Percentiles rank a stretch among this genome's conserved stretches.
Evolutionary conservation across 1,140 invertebrate species (phyloP).

Genomic region (Portunus trituberculatus): DNA sequence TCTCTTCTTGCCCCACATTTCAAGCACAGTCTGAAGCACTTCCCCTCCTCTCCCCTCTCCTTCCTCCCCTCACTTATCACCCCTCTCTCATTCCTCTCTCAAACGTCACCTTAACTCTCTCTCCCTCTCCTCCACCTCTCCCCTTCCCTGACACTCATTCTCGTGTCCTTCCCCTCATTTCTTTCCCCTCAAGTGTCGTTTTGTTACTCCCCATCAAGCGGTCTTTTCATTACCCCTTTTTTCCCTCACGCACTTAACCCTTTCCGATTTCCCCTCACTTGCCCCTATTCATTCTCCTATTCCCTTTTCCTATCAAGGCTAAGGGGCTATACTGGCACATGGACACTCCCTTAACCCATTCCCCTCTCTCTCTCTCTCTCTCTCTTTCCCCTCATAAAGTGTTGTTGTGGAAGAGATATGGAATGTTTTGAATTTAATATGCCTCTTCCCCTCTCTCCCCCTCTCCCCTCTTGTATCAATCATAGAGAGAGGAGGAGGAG

Average conservation of each 20-base stretch:
- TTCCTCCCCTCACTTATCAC: neutral
- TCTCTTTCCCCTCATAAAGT: neutral
- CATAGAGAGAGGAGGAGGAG: neutral
- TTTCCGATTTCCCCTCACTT: neutral
- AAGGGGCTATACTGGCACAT: neutral
- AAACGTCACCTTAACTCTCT: too few relatives aligned
- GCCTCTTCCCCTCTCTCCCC: neutral
- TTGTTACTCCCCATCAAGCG: neutral
- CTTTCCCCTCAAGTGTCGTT: too few relatives aligned
- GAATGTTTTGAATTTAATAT: neutral
- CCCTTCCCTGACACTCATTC: too few relatives aligned
- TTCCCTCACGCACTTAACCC: neutral
- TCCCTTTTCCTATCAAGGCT: neutral
- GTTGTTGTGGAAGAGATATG: neutral
- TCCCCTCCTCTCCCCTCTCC: neutral
- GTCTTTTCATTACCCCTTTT: neutral
- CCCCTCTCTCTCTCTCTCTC: neutral
- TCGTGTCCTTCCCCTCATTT: too few relatives aligned
- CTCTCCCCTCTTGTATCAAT: neutral
- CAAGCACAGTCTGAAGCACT: neutral
- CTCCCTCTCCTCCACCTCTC: too few relatives aligned
- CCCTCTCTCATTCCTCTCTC: neutral
- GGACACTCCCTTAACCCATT: too few relatives aligned
- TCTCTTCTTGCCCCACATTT: neutral
- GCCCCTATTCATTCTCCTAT: neutral